Base-by-base conservation (phyloP, 1,140 invertebrate genomes). In the Lepidurus couesii region DNA sequence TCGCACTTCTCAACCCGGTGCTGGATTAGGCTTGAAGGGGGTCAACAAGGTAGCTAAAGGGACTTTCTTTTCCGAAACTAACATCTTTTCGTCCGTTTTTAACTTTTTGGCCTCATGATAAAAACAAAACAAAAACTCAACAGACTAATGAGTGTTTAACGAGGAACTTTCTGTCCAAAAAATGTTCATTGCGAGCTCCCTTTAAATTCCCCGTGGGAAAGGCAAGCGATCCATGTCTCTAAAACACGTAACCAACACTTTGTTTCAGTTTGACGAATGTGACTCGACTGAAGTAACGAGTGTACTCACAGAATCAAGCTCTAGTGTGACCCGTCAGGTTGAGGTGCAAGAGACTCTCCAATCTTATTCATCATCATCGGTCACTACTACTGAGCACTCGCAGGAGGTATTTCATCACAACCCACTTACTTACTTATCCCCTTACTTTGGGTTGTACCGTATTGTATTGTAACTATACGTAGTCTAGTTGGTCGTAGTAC, bases 1-100 rank as follows among this genome's bases (percentile, higher is more conserved):
- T 47, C 78, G 53, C 16, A 45, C 76, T 77, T 45, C 77, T 65
- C 53, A 65, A 65, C 53, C 53, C 21, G 53, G 53, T 65, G 53
- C 53, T 65, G 53, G 53, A 65, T 21, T 65, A 65, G 53, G 53
- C 53, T 65, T 65, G 53, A 21, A 65, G 21, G 53, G 53, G 53
- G 53, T 65, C 13, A 65, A 16, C 21, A 65, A 65, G 53, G 53
- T 65, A 65, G 6, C 53, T 11, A 65, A 65, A 21, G 53, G 53
- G 21, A n/a, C 53, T 65, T 65, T 65, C 53, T 65, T 65, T 7
- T 65, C 8, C 13, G 16, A 16, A 65, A 65, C 53, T 65, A 65
- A 65, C 53, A 9, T 1, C 26, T 65, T 13, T 65, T 21, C 53
- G 53, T 21, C 53, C 16, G 8, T 65, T 65, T 65, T 65, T 7